Evolutionary conservation across 2,113 vertebrate species (phyloP).

Genomic region (Clarias batrachus): DNA sequence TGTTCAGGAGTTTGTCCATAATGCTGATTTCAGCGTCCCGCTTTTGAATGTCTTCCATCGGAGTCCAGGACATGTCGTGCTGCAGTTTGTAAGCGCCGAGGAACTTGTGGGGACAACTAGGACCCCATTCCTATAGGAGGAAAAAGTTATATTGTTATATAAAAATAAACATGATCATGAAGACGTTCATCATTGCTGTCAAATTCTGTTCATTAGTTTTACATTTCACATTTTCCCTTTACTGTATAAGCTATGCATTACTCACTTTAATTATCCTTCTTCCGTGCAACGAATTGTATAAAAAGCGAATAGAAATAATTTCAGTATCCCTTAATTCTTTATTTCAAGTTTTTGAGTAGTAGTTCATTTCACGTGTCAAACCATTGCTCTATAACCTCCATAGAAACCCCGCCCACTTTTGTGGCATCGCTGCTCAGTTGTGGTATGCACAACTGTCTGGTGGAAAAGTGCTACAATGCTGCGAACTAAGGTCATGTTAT

Average conservation of each 20-base stretch:
- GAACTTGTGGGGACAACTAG: slow-evolving; percentile 84
- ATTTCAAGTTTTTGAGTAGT: neutral
- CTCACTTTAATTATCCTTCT: neutral
- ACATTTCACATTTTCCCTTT: neutral
- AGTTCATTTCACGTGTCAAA: neutral
- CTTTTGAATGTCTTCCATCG: slow-evolving; percentile 78
- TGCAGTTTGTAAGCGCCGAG: slow-evolving; percentile 90
- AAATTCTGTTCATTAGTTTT: neutral
- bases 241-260: neutral
- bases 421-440: neutral
- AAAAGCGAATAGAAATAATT: neutral
- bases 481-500: neutral
- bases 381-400: neutral
- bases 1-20: slow-evolving; percentile 84
- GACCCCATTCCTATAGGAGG: slow-evolving; percentile 87
- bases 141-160: neutral
- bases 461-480: neutral
- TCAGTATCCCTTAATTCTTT: neutral
- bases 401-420: neutral
- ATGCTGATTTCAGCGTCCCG: slow-evolving; percentile 79
- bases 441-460: neutral
- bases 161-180: neutral
- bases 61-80: slow-evolving; percentile 94
- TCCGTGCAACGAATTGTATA: neutral
- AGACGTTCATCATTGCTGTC: neutral